phyloP scores from a whole-genome alignment of 2,113 vertebrate species.

The Anoura caudifer region DNA sequence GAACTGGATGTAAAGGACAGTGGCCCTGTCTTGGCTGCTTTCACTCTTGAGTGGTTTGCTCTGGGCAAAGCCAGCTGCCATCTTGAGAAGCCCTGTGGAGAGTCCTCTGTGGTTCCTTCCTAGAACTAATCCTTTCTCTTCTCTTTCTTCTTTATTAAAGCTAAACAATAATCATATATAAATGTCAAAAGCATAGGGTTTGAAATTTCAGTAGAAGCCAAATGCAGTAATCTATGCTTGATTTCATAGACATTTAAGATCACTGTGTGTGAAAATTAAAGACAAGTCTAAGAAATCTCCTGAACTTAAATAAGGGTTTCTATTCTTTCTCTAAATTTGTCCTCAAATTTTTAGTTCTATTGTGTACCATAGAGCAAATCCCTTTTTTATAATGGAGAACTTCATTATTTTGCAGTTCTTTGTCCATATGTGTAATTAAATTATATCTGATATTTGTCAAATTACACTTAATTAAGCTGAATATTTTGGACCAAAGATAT shows the following conservation, averaged over 20 bases:
- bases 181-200: not conserved
- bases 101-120: not conserved
- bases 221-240: not conserved
- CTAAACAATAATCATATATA: not conserved
- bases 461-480: conserved; percentile 12
- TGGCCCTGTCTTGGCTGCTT: not conserved
- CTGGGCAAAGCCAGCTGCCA: not conserved
- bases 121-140: not conserved
- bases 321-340: not conserved
- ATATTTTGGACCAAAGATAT: not conserved
- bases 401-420: not conserved
- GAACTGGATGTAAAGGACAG: not conserved
- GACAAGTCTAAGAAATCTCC: not conserved
- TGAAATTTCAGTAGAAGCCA: not conserved
- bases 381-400: not conserved
- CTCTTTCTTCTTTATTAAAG: not conserved
- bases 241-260: not conserved
- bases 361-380: not conserved
- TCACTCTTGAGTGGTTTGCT: not conserved
- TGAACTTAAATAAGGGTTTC: not conserved
- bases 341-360: not conserved
- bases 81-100: not conserved
- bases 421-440: not conserved
- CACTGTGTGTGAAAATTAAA: not conserved
- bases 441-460: not conserved